These are phyloP conservation scores for Nerophis lumbriciformis DNA, from an alignment of 2,113 vertebrate genomes.

Conservation along the genomic window DNA sequence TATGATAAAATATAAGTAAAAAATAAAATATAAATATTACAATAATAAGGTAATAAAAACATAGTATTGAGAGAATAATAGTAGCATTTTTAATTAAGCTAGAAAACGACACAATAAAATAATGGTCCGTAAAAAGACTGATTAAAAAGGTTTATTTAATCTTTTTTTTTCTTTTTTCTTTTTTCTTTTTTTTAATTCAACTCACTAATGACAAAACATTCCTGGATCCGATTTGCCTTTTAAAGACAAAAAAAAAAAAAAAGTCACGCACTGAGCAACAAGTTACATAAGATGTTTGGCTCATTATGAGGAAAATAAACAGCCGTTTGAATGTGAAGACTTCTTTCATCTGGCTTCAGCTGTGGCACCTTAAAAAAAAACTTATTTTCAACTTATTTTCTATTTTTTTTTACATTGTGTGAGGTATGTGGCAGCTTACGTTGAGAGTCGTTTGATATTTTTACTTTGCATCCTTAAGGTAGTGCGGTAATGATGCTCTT, in stretches of 20 bases:
- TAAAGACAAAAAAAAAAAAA: constrained; percentile 5
- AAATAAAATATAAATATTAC: too few species aligned
- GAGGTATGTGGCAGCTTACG: constrained; percentile 16
- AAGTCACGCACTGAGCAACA: neutral
- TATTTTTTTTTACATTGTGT: constrained; percentile 21
- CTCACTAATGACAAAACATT: constrained; percentile 3
- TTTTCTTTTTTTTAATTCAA: too few species aligned
- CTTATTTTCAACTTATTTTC: neutral
- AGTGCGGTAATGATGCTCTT: constrained; percentile 38
- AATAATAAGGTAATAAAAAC: too few species aligned
- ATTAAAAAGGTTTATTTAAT: too few species aligned
- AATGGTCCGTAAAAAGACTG: too few species aligned
- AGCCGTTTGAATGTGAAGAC: neutral
- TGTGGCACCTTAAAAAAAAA: neutral
- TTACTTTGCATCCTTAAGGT: constrained; percentile 50
- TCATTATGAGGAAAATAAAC: neutral
- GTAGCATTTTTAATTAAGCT: too few species aligned
- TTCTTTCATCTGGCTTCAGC: too few species aligned
- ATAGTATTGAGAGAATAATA: too few species aligned
- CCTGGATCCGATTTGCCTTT: constrained; percentile 1
- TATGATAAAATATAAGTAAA: too few species aligned
- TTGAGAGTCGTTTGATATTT: constrained; percentile 9
- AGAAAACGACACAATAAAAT: too few species aligned
- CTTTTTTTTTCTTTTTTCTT: too few species aligned
- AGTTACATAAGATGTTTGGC: constrained; percentile 1